Evolutionary conservation across 1,140 invertebrate species (phyloP).

Genomic region (Wiebesia pumilae): DNA sequence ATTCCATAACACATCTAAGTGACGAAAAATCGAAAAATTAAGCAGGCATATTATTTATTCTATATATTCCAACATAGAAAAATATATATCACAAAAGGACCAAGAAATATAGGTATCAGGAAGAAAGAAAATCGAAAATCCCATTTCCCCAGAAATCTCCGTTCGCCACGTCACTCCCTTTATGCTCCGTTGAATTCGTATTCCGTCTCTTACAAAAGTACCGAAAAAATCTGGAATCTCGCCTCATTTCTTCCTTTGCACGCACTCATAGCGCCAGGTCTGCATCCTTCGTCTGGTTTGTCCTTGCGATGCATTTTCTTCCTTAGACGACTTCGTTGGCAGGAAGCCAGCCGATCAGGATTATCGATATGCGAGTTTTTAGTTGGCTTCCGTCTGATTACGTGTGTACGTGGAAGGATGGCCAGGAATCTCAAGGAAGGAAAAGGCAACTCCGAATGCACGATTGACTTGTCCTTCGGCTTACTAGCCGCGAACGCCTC

Average conservation of each 20-base stretch:
- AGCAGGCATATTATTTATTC: not conserved
- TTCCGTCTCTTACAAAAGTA: not conserved
- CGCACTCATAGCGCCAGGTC: not conserved
- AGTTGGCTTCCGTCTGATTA: not conserved
- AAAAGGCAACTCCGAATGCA: not conserved
- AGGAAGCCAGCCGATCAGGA: not conserved
- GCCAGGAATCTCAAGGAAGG: not conserved
- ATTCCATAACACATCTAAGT: not conserved
- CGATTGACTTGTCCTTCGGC: conserved; percentile 32
- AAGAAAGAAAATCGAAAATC: not conserved
- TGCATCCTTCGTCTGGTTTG: not conserved
- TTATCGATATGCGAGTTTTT: not conserved
- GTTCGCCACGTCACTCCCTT: not conserved
- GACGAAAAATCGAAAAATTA: not conserved
- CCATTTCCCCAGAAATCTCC: not conserved
- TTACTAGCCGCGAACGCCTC: not conserved
- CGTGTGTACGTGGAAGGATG: not conserved
- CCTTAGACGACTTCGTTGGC: not conserved
- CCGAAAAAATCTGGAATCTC: not conserved
- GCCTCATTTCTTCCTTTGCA: not conserved
- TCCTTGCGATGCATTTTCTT: not conserved
- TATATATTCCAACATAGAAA: not conserved
- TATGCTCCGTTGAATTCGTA: not conserved
- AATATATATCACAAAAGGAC: not conserved
- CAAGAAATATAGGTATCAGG: not conserved